A percentile compares a stretch with the other conserved stretches of the same genome.
phyloP scores from a whole-genome alignment of 2,113 vertebrate genomes.

The Indicator maculatus region DNA sequence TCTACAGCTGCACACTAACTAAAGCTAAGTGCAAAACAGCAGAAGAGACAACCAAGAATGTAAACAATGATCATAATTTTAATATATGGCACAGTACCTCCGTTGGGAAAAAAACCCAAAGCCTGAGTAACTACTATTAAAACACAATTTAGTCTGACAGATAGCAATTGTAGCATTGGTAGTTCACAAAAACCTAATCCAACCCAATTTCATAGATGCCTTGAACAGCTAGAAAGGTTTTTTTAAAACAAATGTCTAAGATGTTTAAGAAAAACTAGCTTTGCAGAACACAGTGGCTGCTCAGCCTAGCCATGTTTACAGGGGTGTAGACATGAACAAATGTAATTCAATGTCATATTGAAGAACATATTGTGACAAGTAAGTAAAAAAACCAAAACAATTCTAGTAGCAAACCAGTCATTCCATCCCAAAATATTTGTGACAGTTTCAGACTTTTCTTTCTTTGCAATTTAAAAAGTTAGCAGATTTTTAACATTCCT shows the following conservation, averaged over 20 bases:
- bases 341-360: neutral
- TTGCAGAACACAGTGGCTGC: neutral
- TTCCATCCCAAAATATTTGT: neutral
- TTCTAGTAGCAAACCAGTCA: neutral
- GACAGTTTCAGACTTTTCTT: neutral
- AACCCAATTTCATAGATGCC: neutral
- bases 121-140: neutral
- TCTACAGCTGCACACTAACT: neutral
- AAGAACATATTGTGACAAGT: neutral
- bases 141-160: neutral
- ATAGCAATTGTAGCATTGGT: neutral
- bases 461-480: neutral
- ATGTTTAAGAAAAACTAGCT: constrained; percentile 4
- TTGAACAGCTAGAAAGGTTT: constrained; percentile 17
- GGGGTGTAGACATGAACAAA: neutral
- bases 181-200: constrained; percentile 4
- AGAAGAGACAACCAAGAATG: neutral
- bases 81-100: neutral
- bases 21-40: neutral
- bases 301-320: neutral
- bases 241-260: constrained; percentile 29
- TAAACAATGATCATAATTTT: neutral
- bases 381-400: neutral
- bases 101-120: neutral
- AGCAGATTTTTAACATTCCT: neutral